Base-by-base conservation (phyloP, 1,140 invertebrate genomes). In the Aricia agestis region DNA sequence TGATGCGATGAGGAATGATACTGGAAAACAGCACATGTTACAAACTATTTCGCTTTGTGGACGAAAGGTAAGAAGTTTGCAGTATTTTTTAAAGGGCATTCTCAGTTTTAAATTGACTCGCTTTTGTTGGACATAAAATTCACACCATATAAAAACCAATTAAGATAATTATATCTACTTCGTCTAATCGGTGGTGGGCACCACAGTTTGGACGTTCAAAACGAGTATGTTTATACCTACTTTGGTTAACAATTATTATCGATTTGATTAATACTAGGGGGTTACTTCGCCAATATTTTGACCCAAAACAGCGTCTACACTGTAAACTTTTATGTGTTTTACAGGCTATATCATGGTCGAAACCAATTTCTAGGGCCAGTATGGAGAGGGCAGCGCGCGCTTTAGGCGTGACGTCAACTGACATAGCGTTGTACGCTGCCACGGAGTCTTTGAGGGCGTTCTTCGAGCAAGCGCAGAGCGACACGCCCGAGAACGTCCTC, bases 1-100 rank as follows among this genome's bases (percentile, higher is more conserved):
- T 5, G 87, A 87, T 59, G 87, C 84, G 13, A 72, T 90, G 10
- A 74, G 80, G 15, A 78, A 82, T 31, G 85, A 89, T 69, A 71
- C 93, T 89, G 75, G 82, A 78, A 72, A 92, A 84, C 69, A 93
- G 85, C 92, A 94, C 81, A 92, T 94, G 7, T 82, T 96, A 6
- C 94, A 96, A 79, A 95, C 94, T 10, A 93, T 95, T 25, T 95
- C 95, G 0, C 92, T 95, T 6, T 95, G 95, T 70, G 96, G 96
- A 7, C 92, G 96, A 71, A 97, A 97, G 90, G 89, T 91, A 70
- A 69, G 61, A 36, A 6, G 5, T 36, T 36, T 36, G 1, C 25
- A 25, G 25, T 25, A 25, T 25, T 25, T 25, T 25, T 25, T 25
- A 25, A 25, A 25, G 25, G 25, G 0, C 25, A 2, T 2, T 25